phyloP scores from a whole-genome alignment of 2,888 invertebrate genomes.

The Papilio protenor region DNA sequence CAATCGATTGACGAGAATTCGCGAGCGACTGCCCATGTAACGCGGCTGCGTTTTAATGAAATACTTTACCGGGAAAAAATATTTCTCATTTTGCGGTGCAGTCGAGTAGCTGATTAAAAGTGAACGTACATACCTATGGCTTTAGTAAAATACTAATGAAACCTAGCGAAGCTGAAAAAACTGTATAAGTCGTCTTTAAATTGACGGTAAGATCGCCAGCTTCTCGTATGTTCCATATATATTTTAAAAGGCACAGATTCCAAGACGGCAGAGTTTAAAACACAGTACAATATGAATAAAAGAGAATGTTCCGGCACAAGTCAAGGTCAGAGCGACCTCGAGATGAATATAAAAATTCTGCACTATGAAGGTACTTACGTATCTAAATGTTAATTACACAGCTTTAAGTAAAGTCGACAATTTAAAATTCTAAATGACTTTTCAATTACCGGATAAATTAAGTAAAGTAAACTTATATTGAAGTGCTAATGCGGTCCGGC shows the following conservation, averaged over 20 bases:
- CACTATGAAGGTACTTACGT: background rate
- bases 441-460: conserved; percentile 9
- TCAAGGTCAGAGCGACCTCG: conserved; percentile 34
- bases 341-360: conserved; percentile 29
- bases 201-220: background rate
- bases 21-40: conserved; percentile 51
- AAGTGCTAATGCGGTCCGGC: conserved; percentile 36
- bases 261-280: conserved; percentile 10
- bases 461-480: conserved; percentile 21
- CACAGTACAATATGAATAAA: conserved; percentile 33
- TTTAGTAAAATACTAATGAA: background rate
- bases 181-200: background rate
- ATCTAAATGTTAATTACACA: conserved; percentile 7
- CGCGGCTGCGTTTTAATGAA: conserved; percentile 53
- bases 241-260: conserved; percentile 9
- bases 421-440: background rate
- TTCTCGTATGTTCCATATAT: background rate
- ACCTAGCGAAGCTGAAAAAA: background rate
- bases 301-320: conserved; percentile 26
- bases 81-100: background rate
- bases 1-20: conserved; percentile 74
- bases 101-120: conserved; percentile 14
- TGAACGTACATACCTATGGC: background rate
- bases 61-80: conserved; percentile 55
- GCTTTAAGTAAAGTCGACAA: background rate